Evolutionary conservation across 2,797 vertebrate species (phyloP), one percentile per base, ranked within the genome.

Genomic region (Eulemur coronatus): DNA sequence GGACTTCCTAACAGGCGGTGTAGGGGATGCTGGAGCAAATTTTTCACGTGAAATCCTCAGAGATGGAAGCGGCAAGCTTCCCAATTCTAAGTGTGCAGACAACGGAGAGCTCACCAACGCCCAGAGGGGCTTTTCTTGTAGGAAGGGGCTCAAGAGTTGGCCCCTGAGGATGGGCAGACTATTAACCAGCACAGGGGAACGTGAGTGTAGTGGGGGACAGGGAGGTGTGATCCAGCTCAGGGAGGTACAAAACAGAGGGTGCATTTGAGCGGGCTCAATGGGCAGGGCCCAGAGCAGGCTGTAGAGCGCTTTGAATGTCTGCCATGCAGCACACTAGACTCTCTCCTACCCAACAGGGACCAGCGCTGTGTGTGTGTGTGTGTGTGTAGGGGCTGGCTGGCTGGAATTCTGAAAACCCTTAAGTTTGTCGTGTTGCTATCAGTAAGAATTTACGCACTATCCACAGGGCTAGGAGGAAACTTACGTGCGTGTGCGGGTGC

Each of bases 151-250:
- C 38, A n/a, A 43, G 72, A 72, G 52, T 1, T 55, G 75, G 24
- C 8, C 50, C 67, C 22, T 26, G 28, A 63, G 57, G 38, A n/a
- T 2, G 17, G 61, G n/a, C 55, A 57, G 59, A 12, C 11, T 6
- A 1, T 15, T 15, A 33, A 24, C 33, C 70, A 41, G 30, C 5
- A 50, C 0, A 3, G 4, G 30, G 50, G 15, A 35, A 0, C 0
- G 10, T 1, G 43, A 69, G 78, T 2, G 0, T 6, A 28, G 18
- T 11, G 7, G 1, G 0, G 0, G 7, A 7, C 5, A 3, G 28
- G 28, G 12, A 30, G 43, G 28, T 0, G 3, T 0, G 55, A 22
- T 6, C 24, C 26, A 2, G 43, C 18, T 41, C 35, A 46, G 75
- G 80, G 28, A 35, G 18, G 30, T 3, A 9, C 7, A 26, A 48